phyloP scores from a whole-genome alignment of 2,888 invertebrate genomes.

The Epiblema foenella region DNA sequence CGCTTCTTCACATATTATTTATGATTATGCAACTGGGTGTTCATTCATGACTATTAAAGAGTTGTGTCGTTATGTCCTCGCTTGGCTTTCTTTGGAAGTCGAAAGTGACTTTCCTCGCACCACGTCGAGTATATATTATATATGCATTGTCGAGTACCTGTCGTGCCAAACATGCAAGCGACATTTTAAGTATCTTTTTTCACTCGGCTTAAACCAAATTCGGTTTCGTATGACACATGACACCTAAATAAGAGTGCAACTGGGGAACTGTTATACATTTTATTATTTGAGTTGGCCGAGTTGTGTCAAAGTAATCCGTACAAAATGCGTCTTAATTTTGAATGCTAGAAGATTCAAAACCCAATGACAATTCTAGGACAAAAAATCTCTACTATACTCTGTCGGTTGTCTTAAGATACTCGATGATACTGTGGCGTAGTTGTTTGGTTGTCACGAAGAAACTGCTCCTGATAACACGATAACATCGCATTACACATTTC shows the following conservation, averaged over 20 bases:
- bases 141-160: constrained; percentile 45
- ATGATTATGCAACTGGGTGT: constrained; percentile 21
- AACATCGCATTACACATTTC: constrained; percentile 47
- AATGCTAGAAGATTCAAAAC: too few species aligned
- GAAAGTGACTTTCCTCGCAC: constrained; percentile 61
- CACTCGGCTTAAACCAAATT: background rate
- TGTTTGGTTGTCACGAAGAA: constrained; percentile 31
- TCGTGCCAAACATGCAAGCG: constrained; percentile 27
- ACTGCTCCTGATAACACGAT: constrained; percentile 46
- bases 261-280: background rate
- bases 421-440: constrained; percentile 3
- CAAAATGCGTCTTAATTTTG: too few species aligned
- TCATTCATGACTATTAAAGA: constrained; percentile 42
- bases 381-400: background rate
- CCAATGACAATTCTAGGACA: too few species aligned
- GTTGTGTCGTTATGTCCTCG: constrained; percentile 55
- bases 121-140: constrained; percentile 52
- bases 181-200: background rate
- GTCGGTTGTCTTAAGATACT: background rate
- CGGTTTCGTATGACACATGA: background rate
- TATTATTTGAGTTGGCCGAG: too few species aligned
- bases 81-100: constrained; percentile 60
- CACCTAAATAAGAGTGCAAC: background rate
- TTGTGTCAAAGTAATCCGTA: too few species aligned
- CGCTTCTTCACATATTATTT: constrained; percentile 8